A percentile compares a stretch with the other conserved stretches of the same genome.
These are phyloP conservation scores for Mythimna lalbum DNA, from an alignment of 2,888 invertebrate genomes.

Conservation along the genomic window DNA sequence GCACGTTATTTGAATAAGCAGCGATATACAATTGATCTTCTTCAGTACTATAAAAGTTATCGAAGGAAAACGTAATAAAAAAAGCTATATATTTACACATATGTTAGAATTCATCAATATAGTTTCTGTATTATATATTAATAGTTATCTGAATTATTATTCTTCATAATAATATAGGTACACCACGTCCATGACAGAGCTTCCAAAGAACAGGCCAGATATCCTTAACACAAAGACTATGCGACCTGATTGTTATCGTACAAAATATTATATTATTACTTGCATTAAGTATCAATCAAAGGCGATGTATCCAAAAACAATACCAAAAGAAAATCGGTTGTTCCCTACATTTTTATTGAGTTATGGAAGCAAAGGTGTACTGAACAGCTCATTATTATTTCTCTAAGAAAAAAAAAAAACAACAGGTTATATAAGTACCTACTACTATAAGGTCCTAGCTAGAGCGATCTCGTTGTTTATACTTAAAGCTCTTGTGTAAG, in stretches of 20 bases:
- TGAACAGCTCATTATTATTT: not conserved
- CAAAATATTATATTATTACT: not conserved
- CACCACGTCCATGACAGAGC: not conserved
- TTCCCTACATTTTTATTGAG: not conserved
- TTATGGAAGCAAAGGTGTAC: not conserved
- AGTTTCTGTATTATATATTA: constrained; percentile 1
- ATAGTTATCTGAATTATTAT: constrained; percentile 7
- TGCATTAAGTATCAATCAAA: not conserved
- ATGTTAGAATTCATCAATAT: not conserved
- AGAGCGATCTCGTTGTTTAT: not conserved
- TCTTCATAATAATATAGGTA: not conserved
- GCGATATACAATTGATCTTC: not conserved
- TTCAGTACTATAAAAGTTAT: not conserved
- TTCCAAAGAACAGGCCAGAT: constrained; percentile 7
- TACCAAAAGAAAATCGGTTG: not conserved
- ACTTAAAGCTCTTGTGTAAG: not conserved
- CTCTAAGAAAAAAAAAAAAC: too few species aligned
- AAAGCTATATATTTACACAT: constrained; percentile 20
- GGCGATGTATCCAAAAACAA: not conserved
- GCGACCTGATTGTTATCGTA: not conserved
- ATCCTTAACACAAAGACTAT: too few species aligned
- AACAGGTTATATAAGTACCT: not conserved
- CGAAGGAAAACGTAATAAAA: not conserved
- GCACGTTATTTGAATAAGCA: not conserved
- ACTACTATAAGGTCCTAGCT: not conserved